Conservation (phyloP, 2,888 invertebrate genomes). For the Synanthedon vespiformis region DNA sequence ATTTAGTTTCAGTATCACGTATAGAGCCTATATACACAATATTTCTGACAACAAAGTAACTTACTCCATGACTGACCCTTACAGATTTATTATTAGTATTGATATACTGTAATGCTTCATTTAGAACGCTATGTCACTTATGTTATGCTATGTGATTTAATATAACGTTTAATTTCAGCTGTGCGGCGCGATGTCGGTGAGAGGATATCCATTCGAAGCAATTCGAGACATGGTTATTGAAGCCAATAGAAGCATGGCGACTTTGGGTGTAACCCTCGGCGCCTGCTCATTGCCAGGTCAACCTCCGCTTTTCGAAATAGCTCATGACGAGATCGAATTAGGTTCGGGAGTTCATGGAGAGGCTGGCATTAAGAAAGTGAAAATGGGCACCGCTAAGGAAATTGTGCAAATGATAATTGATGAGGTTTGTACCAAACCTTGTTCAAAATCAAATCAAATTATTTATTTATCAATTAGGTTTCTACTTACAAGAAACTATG, state of each 20-base stretch:
- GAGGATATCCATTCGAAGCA: slow-evolving; percentile 66
- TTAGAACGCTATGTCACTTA: no score
- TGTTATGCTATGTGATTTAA: no score
- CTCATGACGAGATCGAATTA: slow-evolving; percentile 74
- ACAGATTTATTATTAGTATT: no score
- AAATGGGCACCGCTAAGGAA: slow-evolving; percentile 56
- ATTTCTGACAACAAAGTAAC: no score
- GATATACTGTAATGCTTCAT: no score
- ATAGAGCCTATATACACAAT: no score
- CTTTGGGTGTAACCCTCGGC: slow-evolving; percentile 76
- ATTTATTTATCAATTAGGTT: no score
- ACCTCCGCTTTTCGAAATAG: slow-evolving; percentile 73
- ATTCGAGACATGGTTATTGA: slow-evolving; percentile 62
- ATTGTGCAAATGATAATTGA: slow-evolving; percentile 58
- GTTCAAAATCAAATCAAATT: no score
- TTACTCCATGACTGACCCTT: no score
- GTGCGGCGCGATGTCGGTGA: slow-evolving; percentile 80
- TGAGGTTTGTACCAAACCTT: slow-evolving; percentile 23
- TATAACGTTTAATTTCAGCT: slow-evolving; percentile 50
- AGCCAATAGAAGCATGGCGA: slow-evolving; percentile 70
- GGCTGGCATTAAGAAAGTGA: slow-evolving; percentile 56
- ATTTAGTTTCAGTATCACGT: no score
- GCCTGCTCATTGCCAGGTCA: slow-evolving; percentile 78
- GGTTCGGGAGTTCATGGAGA: slow-evolving; percentile 72
- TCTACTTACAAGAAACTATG: no score